These are phyloP conservation scores for Polyergus mexicanus DNA, from an alignment of 1,140 invertebrate species.

Conservation along the genomic window DNA sequence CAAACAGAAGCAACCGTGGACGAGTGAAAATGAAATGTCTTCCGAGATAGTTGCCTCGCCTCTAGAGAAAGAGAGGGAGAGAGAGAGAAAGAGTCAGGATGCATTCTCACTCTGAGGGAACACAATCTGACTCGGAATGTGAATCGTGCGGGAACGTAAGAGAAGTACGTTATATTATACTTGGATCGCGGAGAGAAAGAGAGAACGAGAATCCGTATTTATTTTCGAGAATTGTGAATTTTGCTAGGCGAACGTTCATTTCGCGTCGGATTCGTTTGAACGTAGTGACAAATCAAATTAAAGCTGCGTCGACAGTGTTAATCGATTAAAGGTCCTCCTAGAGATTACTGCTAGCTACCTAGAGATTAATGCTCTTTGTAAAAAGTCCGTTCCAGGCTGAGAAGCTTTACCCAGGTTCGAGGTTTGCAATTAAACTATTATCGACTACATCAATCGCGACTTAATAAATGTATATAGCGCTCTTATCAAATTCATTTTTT, in stretches of 20 bases:
- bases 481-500: conserved; percentile 3
- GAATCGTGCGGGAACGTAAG: conserved; percentile 63
- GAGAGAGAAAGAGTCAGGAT: conserved; percentile 56
- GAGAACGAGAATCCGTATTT: conserved; percentile 65
- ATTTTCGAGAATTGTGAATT: conserved; percentile 71
- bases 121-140: conserved; percentile 73
- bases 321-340: conserved; percentile 70
- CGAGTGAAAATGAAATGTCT: conserved; percentile 80
- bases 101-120: conserved; percentile 70
- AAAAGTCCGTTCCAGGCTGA: conserved; percentile 25
- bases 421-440: conserved; percentile 15
- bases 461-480: conserved; percentile 26
- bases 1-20: conserved; percentile 59
- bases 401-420: conserved; percentile 11
- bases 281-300: conserved; percentile 82
- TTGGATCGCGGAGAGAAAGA: background rate
- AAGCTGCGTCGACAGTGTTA: conserved; percentile 79
- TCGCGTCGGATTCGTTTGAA: conserved; percentile 65
- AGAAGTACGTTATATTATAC: conserved; percentile 38
- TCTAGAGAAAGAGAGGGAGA: conserved; percentile 38
- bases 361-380: conserved; percentile 49
- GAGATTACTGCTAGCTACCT: conserved; percentile 67
- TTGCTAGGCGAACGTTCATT: conserved; percentile 67
- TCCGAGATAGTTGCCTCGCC: conserved; percentile 81
- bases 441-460: conserved; percentile 57